A percentile compares a stretch with the other conserved stretches of the same genome.
These are phyloP conservation scores for Stomatorhinus ivindoensis DNA, from an alignment of 2,113 vertebrate genomes.

Conservation along the genomic window DNA sequence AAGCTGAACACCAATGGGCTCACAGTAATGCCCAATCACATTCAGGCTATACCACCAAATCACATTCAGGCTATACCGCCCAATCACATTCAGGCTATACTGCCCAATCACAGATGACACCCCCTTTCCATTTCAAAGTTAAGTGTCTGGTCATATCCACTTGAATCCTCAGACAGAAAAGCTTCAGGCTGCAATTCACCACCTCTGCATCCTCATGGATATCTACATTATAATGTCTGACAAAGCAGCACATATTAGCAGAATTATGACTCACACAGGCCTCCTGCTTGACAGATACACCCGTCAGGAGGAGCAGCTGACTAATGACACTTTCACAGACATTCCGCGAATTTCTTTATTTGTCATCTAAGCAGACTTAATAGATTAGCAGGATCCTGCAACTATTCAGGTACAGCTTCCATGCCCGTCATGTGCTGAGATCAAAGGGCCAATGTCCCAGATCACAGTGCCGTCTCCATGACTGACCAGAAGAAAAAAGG, in stretches of 20 bases:
- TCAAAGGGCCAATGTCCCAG: not conserved
- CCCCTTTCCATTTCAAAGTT: not conserved
- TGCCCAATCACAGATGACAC: not conserved
- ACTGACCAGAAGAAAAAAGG: not conserved
- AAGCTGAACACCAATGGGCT: not conserved
- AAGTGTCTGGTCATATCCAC: not conserved
- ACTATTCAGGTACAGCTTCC: not conserved
- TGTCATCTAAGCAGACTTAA: not conserved
- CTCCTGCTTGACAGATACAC: not conserved
- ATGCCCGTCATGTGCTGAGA: not conserved
- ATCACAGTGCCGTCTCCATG: not conserved
- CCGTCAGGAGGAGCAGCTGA: not conserved
- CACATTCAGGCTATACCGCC: not conserved
- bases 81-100: not conserved
- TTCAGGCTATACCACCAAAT: not conserved
- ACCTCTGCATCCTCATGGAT: not conserved
- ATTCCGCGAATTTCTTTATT: not conserved
- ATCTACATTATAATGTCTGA: not conserved
- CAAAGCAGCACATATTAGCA: not conserved
- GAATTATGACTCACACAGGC: not conserved
- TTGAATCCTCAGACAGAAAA: not conserved
- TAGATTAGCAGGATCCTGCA: not conserved
- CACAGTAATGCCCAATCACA: too few species aligned
- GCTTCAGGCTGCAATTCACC: not conserved
- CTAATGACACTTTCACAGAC: not conserved